Base-by-base conservation (phyloP, 2,888 invertebrate species). In the Caenorhabditis afra region DNA sequence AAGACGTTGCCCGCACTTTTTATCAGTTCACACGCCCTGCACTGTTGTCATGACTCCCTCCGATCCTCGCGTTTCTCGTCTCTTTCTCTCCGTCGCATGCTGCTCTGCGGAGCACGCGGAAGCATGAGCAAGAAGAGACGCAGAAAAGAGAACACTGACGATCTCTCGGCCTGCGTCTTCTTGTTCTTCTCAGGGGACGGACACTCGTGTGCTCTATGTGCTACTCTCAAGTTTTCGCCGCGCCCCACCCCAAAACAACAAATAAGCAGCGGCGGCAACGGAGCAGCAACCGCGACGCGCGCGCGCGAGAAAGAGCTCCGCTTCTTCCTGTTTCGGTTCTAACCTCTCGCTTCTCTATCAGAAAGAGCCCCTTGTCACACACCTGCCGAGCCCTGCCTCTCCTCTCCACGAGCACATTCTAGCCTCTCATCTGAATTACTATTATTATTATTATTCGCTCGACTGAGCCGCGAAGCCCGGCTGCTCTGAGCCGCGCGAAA, bases 171-270 rank as follows among this genome's bases (percentile, higher is more conserved):
- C 55, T 57, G 71, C 50, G 58, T 71, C 71, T 71, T 59, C 44
- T 52, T 18, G 50, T 47, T 8, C 47, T 53, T 29, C 53, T n/a
- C 41, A 39, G 55, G 62, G 35, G 44, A 39, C 41, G 58, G 57
- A 49, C 49, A 64, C 64, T 71, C 62, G 61, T 59, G 62, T 53
- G 62, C 71, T 71, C 62, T 55, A 52, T 59, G 62, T 53, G 62
- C 71, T 71, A 71, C 71, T 71, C 62, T 71, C 71, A 64, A 71
- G 71, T 71, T 71, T 71, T 57, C 44, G 53, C 55, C 52, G 59
- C 55, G 29, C 29, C 29, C 29, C 29, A 29, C 29, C 29, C 52
- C 35, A 71, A 70, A 71, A 71, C 57, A 71, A 71, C 71, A 71
- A 71, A 71, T 71, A 71, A 57, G 62, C 64, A 20, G 55, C 71